Evolutionary conservation across 1,140 invertebrate species (phyloP).

Genomic region (Heliconius himera): DNA sequence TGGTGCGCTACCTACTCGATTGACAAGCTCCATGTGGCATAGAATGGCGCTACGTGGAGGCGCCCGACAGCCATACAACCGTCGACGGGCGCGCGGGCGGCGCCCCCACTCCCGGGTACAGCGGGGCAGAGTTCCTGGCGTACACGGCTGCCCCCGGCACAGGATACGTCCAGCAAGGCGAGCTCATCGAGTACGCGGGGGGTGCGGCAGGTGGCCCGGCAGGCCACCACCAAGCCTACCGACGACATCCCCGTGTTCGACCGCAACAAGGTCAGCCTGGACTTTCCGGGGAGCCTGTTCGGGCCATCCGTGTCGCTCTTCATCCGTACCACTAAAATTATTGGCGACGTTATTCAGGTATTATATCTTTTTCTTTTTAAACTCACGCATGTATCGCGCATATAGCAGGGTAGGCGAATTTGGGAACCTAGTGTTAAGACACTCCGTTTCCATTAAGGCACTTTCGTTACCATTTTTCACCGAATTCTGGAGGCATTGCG

Average conservation of each 20-base stretch:
- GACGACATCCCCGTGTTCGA: conserved; percentile 87
- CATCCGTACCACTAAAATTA: conserved; percentile 85
- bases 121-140: conserved; percentile 1
- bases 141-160: conserved; percentile 14
- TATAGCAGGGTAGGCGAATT: background rate
- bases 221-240: conserved; percentile 58
- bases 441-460: too few species aligned
- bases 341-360: conserved; percentile 87
- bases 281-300: conserved; percentile 86
- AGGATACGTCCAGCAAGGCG: conserved; percentile 6
- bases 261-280: conserved; percentile 83
- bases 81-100: conserved; percentile 4
- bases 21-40: conserved; percentile 30
- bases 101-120: background rate
- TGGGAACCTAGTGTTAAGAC: too few species aligned
- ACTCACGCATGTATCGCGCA: background rate
- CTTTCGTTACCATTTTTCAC: too few species aligned
- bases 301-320: conserved; percentile 87
- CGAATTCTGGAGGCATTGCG: too few species aligned
- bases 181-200: conserved; percentile 7
- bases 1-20: conserved; percentile 15
- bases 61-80: conserved; percentile 35
- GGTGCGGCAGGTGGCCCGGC: conserved; percentile 29
- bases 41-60: conserved; percentile 59
- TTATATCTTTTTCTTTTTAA: background rate